Evolutionary conservation across 2,113 vertebrate genomes (phyloP).

Genomic region (Leucosticte australis): DNA sequence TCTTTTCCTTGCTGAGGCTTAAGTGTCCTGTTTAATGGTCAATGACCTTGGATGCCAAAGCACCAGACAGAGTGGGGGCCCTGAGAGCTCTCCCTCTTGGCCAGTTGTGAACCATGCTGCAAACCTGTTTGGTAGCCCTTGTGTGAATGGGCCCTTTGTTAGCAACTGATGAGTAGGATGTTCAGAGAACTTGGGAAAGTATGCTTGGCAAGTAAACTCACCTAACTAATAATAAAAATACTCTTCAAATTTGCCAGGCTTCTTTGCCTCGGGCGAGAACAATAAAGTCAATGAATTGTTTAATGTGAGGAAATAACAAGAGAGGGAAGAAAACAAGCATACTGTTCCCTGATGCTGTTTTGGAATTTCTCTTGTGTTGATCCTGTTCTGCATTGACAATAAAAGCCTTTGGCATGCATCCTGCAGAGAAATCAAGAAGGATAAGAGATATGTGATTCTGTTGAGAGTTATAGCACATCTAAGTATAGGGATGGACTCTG

Average conservation of each 20-base stretch:
- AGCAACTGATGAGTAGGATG: background rate
- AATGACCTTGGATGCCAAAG: background rate
- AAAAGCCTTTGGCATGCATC: background rate
- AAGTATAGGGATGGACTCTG: background rate
- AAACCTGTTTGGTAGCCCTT: background rate
- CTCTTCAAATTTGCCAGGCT: slow-evolving; percentile 45
- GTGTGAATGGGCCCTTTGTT: slow-evolving; percentile 51
- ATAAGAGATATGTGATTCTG: background rate
- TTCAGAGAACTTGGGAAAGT: slow-evolving; percentile 57
- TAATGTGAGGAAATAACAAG: slow-evolving; percentile 54
- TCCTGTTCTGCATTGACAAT: background rate
- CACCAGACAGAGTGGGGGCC: background rate
- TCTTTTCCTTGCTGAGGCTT: background rate
- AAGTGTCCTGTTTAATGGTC: background rate
- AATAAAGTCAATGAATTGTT: slow-evolving; percentile 64
- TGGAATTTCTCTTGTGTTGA: slow-evolving; percentile 11
- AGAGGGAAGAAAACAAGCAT: background rate
- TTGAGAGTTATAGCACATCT: background rate
- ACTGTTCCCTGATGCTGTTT: slow-evolving; percentile 2
- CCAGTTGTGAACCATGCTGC: background rate
- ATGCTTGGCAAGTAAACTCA: slow-evolving; percentile 55
- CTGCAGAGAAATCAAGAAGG: background rate
- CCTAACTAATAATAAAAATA: slow-evolving; percentile 56
- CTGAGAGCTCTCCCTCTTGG: background rate
- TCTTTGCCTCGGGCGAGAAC: background rate